A percentile compares a stretch with the other conserved stretches of the same genome.
Evolutionary conservation across 2,797 vertebrate genomes (phyloP).

Genomic region (Sebastes minor): DNA sequence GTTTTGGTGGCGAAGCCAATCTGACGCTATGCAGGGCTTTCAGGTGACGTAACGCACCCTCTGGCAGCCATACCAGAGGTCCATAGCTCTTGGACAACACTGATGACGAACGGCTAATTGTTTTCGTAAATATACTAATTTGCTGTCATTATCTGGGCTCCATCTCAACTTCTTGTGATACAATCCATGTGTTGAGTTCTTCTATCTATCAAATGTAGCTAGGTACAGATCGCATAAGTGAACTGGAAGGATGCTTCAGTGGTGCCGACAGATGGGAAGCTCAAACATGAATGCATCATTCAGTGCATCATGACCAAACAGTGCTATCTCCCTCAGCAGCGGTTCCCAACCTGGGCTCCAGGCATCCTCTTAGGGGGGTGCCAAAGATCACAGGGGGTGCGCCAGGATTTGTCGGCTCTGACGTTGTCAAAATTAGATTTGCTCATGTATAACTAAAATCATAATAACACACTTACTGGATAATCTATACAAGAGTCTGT

Average conservation of each 20-base stretch:
- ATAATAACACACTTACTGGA: no score
- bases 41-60: constrained; percentile 1
- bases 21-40: neutral
- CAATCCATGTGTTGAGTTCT: neutral
- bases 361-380: no score
- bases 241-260: neutral
- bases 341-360: no score
- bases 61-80: neutral
- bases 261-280: constrained; percentile 15
- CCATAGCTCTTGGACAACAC: neutral
- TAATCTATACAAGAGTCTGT: no score
- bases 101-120: neutral
- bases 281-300: neutral
- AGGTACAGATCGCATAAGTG: neutral
- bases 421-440: no score
- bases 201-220: neutral
- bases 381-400: no score
- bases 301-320: neutral
- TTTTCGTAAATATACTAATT: neutral
- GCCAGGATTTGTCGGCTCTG: no score
- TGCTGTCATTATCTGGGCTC: neutral
- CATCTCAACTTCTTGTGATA: neutral
- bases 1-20: constrained; percentile 3
- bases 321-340: neutral
- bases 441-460: no score